Percentiles rank a stretch among this genome's conserved stretches.
Evolutionary conservation across 1,140 invertebrate genomes (phyloP).

Genomic region (Probaryconus sp.): DNA sequence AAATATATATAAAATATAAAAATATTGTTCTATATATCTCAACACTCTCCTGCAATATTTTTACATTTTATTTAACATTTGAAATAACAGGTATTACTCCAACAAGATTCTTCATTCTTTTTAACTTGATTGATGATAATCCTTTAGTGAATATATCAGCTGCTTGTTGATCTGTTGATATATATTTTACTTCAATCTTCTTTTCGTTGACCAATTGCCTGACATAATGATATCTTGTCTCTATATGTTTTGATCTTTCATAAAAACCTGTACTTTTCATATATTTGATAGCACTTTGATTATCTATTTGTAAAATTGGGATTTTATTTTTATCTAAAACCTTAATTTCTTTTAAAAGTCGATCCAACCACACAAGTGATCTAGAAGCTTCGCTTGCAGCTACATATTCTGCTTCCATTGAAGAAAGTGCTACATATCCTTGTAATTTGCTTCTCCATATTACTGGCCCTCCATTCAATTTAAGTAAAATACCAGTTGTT

Average conservation of each 20-base stretch:
- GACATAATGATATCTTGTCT: slow-evolving; percentile 54
- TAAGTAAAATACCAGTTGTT: slow-evolving; percentile 22
- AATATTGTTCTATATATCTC: neutral
- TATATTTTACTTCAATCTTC: slow-evolving; percentile 42
- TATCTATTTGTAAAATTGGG: slow-evolving; percentile 42
- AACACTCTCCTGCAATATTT: slow-evolving; percentile 11
- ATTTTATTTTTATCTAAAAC: neutral
- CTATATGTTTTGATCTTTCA: slow-evolving; percentile 64
- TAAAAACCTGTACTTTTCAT: slow-evolving; percentile 48
- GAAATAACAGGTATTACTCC: neutral
- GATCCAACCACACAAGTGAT: slow-evolving; percentile 68
- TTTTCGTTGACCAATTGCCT: slow-evolving; percentile 28
- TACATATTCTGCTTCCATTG: slow-evolving; percentile 75
- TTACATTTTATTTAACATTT: neutral
- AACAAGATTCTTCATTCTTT: neutral
- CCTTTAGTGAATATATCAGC: slow-evolving; percentile 27
- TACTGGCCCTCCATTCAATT: slow-evolving; percentile 39
- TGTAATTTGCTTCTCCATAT: slow-evolving; percentile 66
- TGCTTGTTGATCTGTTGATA: slow-evolving; percentile 39
- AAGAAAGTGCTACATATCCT: slow-evolving; percentile 48
- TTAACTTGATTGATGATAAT: neutral
- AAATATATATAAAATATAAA: too few species aligned
- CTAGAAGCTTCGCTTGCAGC: slow-evolving; percentile 71
- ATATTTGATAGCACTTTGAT: slow-evolving; percentile 61
- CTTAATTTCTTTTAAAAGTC: slow-evolving; percentile 19